Evolutionary conservation across 2,888 invertebrate genomes (phyloP), one percentile per base, ranked within the genome.

Genomic region (Auanema freiburgensis): DNA sequence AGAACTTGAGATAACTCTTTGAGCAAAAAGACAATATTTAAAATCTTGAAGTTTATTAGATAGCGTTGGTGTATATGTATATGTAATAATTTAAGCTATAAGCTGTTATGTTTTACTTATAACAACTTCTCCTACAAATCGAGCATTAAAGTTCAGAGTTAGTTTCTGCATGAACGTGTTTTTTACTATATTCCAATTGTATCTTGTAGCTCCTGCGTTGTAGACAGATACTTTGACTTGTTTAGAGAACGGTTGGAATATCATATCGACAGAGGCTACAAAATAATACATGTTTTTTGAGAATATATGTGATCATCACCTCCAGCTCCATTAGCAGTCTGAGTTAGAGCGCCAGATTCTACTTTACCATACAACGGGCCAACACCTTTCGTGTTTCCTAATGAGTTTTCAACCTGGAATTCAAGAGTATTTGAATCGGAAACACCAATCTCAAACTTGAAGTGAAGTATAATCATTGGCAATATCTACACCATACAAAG

Each of bases 161-260:
- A 77, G 59, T 52, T 71, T 72, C 61, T 77, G 71, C 40, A 77
- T 66, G 67, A 77, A 75, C 0, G 69, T 72, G 62, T 72, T 77
- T 57, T 73, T 64, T 1, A 73, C 76, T 42, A 77, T 70, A 44
- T 74, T 77, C 74, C 74, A 75, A 44, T 69, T 72, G 67, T 69
- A 76, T 16, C 72, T 54, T 51, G 67, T 69, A 11, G 68, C 59
- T 53, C 63, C 69, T 33, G 53, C 50, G 23, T 62, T 62, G 5
- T 49, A 50, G 1, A 62, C 16, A 33, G n/a, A 14, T 2, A 62
- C 62, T 25, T 62, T 49, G 1, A 62, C 42, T 1, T 44, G 33
- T 51, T 49, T 21, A 6, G 63, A 59, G 57, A 68, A 73, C 1
- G 73, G 61, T 6, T 33, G 33, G 33, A 33, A 33, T 5, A 33